Percentiles rank a stretch among this genome's conserved stretches.
Conservation (phyloP, 2,797 vertebrate species). For the Chelidonichthys spinosus region DNA sequence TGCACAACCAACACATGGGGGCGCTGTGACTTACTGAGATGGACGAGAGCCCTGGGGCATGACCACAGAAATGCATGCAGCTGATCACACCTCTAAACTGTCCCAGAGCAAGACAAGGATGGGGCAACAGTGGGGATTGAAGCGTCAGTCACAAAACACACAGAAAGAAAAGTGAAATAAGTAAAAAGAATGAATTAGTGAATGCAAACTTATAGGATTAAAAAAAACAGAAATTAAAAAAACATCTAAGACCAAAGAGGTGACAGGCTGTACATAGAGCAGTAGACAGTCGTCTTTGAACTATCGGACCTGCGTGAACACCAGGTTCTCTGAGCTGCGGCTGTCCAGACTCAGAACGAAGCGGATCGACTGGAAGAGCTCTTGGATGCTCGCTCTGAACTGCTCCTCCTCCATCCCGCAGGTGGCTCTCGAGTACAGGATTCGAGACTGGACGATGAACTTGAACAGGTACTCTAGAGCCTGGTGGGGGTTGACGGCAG, state of each 20-base stretch:
- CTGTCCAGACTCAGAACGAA: conserved; percentile 98
- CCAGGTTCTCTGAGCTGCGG: conserved; percentile 97
- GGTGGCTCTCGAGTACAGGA: conserved; percentile 97
- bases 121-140: conserved; percentile 64
- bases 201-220: conserved; percentile 43
- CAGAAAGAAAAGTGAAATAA: conserved; percentile 50
- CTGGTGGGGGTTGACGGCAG: conserved; percentile 77
- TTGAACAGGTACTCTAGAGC: conserved; percentile 99
- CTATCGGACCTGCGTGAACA: conserved; percentile 95
- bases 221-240: conserved; percentile 31
- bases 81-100: conserved; percentile 85
- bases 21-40: conserved; percentile 88
- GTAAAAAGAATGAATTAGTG: conserved; percentile 23
- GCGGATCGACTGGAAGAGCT: conserved; percentile 99
- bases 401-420: conserved; percentile 99
- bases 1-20: conserved; percentile 71
- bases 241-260: conserved; percentile 9
- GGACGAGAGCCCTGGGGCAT: conserved; percentile 80
- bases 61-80: conserved; percentile 86
- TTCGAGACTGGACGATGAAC: conserved; percentile 99
- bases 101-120: conserved; percentile 85
- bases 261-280: neutral
- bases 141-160: conserved; percentile 60
- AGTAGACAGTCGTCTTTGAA: neutral
- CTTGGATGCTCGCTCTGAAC: conserved; percentile 96